These are phyloP conservation scores for Verasper variegatus DNA, from an alignment of 2,113 vertebrate genomes.

Conservation along the genomic window DNA sequence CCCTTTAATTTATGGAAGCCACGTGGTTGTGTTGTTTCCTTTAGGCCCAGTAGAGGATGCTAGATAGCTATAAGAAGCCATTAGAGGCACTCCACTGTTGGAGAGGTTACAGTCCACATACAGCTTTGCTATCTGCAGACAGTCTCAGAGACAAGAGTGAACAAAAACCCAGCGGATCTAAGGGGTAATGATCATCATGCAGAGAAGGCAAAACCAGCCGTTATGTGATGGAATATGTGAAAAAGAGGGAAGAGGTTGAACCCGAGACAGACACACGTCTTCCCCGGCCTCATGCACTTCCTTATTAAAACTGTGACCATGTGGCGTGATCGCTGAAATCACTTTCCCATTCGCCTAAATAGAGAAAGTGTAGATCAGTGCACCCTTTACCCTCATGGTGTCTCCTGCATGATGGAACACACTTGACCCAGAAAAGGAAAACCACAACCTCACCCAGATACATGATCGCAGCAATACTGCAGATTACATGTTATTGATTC, in stretches of 20 bases:
- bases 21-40: neutral
- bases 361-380: neutral
- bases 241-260: too few species aligned
- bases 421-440: slow-evolving; percentile 11
- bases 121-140: slow-evolving; percentile 27
- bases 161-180: neutral
- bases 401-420: neutral
- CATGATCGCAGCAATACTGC: slow-evolving; percentile 12
- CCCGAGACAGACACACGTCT: too few species aligned
- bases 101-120: slow-evolving; percentile 10
- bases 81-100: neutral
- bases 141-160: neutral
- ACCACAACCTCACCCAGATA: slow-evolving; percentile 4
- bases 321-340: too few species aligned
- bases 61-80: slow-evolving; percentile 31
- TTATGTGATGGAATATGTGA: too few species aligned
- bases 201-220: neutral
- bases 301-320: too few species aligned
- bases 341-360: too few species aligned
- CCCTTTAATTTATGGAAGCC: neutral
- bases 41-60: slow-evolving; percentile 52
- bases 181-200: neutral
- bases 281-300: too few species aligned
- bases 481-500: slow-evolving; percentile 32
- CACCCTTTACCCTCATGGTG: neutral